phyloP scores from a whole-genome alignment of 1,140 invertebrate species.

The Rhyacophila brunnea region DNA sequence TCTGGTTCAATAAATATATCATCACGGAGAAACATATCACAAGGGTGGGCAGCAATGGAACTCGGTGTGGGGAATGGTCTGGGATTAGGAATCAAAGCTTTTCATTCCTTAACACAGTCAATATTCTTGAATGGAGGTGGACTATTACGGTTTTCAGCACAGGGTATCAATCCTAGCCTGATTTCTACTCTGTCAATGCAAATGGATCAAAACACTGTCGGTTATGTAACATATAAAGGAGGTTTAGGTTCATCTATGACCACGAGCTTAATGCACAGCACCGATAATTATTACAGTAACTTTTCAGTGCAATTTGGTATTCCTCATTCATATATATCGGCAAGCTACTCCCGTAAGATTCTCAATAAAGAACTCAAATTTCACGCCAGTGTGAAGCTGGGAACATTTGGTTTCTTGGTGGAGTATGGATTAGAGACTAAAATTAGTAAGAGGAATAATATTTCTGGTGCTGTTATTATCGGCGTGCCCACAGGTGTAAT shows the following conservation, averaged over 20 bases:
- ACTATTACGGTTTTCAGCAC: constrained; percentile 67
- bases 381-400: constrained; percentile 76
- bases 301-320: too few species aligned
- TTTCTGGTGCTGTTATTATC: constrained; percentile 74
- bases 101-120: constrained; percentile 65
- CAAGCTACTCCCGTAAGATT: too few species aligned
- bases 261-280: constrained; percentile 76
- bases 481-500: constrained; percentile 8
- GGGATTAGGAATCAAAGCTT: constrained; percentile 68
- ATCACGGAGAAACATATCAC: constrained; percentile 42
- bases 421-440: constrained; percentile 92
- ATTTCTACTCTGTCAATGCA: constrained; percentile 75
- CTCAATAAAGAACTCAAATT: constrained; percentile 69
- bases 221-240: constrained; percentile 80
- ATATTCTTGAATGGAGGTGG: constrained; percentile 71
- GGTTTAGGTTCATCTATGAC: constrained; percentile 72
- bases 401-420: constrained; percentile 81
- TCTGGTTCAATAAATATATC: constrained; percentile 26
- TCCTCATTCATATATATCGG: too few species aligned
- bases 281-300: constrained; percentile 39
- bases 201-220: constrained; percentile 79
- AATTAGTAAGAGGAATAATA: constrained; percentile 81
- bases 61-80: constrained; percentile 77
- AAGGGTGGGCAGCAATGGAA: too few species aligned
- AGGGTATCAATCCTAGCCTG: constrained; percentile 68